Percentiles rank a stretch among this genome's conserved stretches.
phyloP scores from a whole-genome alignment of 2,113 vertebrate genomes.

The Thryonomys swinderianus region DNA sequence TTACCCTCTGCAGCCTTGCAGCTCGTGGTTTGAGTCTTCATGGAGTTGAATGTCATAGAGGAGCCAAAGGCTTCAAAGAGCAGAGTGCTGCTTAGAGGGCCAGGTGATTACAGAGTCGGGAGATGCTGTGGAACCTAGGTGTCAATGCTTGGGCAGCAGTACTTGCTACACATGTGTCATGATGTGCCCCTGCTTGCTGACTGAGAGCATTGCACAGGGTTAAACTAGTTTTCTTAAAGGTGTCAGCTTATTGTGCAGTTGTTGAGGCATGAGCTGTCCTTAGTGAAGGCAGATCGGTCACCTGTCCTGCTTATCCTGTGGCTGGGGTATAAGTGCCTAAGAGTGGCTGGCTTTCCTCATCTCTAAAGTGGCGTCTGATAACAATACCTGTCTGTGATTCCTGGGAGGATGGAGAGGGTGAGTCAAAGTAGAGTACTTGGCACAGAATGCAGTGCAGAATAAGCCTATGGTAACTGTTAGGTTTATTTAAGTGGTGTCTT shows the following conservation, averaged over 20 bases:
- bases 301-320: neutral
- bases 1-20: neutral
- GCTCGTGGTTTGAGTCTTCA: slow-evolving; percentile 31
- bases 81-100: neutral
- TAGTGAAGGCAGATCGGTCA: neutral
- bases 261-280: neutral
- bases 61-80: neutral
- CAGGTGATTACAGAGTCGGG: neutral
- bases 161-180: neutral
- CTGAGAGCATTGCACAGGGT: neutral
- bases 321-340: neutral
- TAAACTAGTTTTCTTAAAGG: neutral
- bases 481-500: neutral
- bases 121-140: neutral
- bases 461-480: neutral
- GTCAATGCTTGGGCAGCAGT: neutral
- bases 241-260: neutral
- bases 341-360: neutral
- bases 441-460: neutral
- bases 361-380: neutral
- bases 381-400: neutral
- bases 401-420: neutral
- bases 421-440: neutral
- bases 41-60: neutral
- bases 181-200: neutral